Conservation (phyloP, 2,888 invertebrate genomes). For the Dasysyrphus tricinctus region DNA sequence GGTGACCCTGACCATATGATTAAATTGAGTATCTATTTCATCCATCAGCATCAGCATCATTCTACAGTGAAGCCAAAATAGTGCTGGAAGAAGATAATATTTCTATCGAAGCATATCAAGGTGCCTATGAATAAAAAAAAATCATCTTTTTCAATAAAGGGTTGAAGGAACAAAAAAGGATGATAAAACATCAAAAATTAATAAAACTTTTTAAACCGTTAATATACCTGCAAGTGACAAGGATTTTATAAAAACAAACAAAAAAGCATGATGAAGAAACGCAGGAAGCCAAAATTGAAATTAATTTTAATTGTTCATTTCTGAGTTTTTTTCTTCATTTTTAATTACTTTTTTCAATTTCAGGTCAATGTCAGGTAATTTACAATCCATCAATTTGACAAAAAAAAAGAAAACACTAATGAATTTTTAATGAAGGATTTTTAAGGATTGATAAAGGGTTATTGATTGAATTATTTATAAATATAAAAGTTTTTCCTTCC, state of each 20-base stretch:
- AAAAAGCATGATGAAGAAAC: slow-evolving; percentile 3
- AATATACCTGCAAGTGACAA: slow-evolving; percentile 54
- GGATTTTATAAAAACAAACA: slow-evolving; percentile 49
- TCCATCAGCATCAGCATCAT: background rate
- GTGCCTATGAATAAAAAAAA: background rate
- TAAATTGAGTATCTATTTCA: slow-evolving; percentile 2
- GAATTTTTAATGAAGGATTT: background rate
- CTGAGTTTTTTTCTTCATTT: background rate
- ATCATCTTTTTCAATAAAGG: background rate
- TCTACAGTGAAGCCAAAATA: slow-evolving; percentile 10
- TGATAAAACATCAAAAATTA: slow-evolving; percentile 14
- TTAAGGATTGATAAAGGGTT: background rate
- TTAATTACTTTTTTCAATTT: background rate
- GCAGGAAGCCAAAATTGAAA: background rate
- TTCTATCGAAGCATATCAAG: background rate
- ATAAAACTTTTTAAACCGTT: slow-evolving; percentile 27
- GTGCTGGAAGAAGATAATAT: background rate
- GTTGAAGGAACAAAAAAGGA: background rate
- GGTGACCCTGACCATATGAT: slow-evolving; percentile 12
- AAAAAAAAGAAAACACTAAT: background rate
- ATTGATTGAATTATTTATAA: background rate
- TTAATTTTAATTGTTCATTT: background rate
- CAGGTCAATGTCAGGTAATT: background rate
- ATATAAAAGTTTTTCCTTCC: too few species aligned
- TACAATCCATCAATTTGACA: background rate